Evolutionary conservation across 1,140 invertebrate genomes (phyloP).

Genomic region (Lethrus apterus): DNA sequence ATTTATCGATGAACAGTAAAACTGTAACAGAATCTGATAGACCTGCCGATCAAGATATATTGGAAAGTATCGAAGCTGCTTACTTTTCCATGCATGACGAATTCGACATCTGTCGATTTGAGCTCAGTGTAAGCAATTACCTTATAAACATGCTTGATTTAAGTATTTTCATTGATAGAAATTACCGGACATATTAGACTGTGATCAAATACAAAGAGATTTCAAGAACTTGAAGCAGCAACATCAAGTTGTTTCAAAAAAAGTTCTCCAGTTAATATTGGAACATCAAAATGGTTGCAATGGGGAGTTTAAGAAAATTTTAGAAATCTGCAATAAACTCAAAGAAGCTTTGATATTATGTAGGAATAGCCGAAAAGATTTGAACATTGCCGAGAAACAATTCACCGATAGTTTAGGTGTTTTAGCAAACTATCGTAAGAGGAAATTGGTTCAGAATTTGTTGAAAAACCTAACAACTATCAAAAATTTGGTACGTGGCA

Average conservation of each 20-base stretch:
- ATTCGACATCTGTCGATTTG: conserved; percentile 61
- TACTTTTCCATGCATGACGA: conserved; percentile 54
- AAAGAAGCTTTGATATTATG: conserved; percentile 63
- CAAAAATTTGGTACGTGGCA: conserved; percentile 63
- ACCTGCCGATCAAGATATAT: conserved; percentile 64
- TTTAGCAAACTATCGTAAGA: conserved; percentile 77
- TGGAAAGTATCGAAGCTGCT: conserved; percentile 61
- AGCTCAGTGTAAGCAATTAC: conserved; percentile 55
- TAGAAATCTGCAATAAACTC: conserved; percentile 67
- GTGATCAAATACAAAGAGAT: conserved; percentile 58
- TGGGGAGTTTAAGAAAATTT: conserved; percentile 73
- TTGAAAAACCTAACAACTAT: conserved; percentile 74
- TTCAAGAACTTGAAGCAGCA: conserved; percentile 63
- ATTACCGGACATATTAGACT: conserved; percentile 55
- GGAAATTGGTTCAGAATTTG: conserved; percentile 70
- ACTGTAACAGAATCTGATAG: conserved; percentile 42
- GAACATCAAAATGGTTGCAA: conserved; percentile 82
- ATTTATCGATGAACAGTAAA: conserved; percentile 36
- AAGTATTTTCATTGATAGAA: conserved; percentile 41
- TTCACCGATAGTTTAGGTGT: conserved; percentile 82
- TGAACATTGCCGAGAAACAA: conserved; percentile 68
- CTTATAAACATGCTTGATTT: background rate
- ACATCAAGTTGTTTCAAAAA: conserved; percentile 81
- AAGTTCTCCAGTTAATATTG: conserved; percentile 83
- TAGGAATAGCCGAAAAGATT: conserved; percentile 57